Percentiles rank a stretch among this genome's conserved stretches.
Conservation (phyloP, 2,113 vertebrate species). For the Grallaria varia region DNA sequence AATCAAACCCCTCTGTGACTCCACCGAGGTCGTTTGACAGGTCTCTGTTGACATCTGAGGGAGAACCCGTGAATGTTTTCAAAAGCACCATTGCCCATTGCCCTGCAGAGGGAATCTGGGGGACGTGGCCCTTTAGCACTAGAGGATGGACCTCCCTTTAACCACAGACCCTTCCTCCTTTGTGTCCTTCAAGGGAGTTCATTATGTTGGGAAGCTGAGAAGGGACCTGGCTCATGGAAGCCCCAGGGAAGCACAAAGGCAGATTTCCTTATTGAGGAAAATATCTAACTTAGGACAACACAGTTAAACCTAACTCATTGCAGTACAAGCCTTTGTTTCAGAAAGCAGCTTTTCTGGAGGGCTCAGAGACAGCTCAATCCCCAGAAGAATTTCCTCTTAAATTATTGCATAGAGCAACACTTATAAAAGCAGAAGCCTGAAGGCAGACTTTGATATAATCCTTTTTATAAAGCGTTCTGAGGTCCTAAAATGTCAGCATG, state of each 20-base stretch:
- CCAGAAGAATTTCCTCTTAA: conserved; percentile 22
- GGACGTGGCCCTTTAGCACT: neutral
- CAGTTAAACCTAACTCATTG: neutral
- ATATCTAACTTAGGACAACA: neutral
- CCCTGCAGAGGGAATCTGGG: neutral
- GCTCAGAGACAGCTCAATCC: conserved; percentile 9
- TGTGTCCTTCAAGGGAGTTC: neutral
- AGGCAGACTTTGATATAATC: conserved; percentile 29
- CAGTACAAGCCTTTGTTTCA: neutral
- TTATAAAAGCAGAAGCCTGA: neutral
- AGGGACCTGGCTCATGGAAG: neutral
- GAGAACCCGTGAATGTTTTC: neutral
- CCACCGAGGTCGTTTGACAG: neutral
- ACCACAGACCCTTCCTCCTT: neutral
- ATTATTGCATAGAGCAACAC: neutral
- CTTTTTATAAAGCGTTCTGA: neutral
- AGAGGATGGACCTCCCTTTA: neutral
- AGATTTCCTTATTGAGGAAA: neutral
- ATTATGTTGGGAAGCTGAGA: neutral
- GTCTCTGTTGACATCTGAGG: conserved; percentile 21
- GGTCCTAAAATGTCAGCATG: neutral
- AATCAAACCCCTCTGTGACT: conserved; percentile 26
- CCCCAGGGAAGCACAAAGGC: neutral
- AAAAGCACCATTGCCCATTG: neutral
- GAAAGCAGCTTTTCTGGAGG: conserved; percentile 22